Percentiles rank a stretch among this genome's conserved stretches.
These are phyloP conservation scores for Rhinichthys klamathensis DNA, from an alignment of 2,113 vertebrate genomes.

Conservation along the genomic window DNA sequence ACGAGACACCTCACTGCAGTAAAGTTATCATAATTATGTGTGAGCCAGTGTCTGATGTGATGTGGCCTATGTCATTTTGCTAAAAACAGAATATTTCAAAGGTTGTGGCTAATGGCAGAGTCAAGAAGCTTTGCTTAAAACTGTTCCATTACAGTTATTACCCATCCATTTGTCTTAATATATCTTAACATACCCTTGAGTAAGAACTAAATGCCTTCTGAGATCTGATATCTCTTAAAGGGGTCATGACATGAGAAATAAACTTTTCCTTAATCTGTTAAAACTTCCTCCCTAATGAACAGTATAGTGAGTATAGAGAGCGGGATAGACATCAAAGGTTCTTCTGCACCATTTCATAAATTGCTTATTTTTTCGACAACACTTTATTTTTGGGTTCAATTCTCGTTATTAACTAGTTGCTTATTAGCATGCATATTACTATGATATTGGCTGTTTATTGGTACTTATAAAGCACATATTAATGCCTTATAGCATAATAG, in stretches of 20 bases:
- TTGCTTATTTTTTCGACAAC: too few relatives aligned
- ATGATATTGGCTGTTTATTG: too few relatives aligned
- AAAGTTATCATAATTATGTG: not conserved
- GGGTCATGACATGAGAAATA: not conserved
- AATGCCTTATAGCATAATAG: too few relatives aligned
- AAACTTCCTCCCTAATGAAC: not conserved
- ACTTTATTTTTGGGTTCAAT: too few relatives aligned
- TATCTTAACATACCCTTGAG: not conserved
- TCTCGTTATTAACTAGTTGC: too few relatives aligned
- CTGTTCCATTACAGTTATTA: not conserved
- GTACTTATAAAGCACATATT: too few relatives aligned
- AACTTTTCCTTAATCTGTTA: not conserved
- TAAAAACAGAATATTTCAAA: not conserved
- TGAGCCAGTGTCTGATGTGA: not conserved
- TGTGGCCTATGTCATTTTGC: not conserved
- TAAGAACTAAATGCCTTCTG: not conserved
- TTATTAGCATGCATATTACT: too few relatives aligned
- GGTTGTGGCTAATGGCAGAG: not conserved
- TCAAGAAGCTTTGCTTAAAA: slow-evolving; percentile 3
- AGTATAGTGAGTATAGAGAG: too few relatives aligned
- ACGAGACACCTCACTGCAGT: not conserved
- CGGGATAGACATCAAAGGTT: too few relatives aligned
- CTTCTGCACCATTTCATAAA: not conserved
- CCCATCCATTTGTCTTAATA: not conserved
- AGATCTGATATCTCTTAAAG: not conserved